phyloP scores from a whole-genome alignment of 2,888 invertebrate genomes.

The Patella depressa region DNA sequence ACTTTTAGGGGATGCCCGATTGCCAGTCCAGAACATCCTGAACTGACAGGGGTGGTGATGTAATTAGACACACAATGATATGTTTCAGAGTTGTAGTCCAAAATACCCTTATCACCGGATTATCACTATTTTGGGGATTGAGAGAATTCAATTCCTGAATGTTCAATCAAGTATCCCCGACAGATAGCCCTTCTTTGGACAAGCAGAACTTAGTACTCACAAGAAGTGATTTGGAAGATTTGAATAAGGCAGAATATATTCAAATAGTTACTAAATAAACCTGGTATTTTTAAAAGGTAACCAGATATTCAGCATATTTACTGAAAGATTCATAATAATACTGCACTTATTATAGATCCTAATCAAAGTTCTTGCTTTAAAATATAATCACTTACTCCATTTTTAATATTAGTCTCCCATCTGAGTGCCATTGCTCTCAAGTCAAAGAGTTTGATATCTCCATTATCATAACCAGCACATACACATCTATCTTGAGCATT shows the following conservation, averaged over 20 bases:
- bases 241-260: neutral
- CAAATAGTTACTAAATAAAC: neutral
- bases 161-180: neutral
- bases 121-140: no score
- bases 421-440: conserved; percentile 84
- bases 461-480: conserved; percentile 95
- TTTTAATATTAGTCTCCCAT: conserved; percentile 94
- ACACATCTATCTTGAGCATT: conserved; percentile 88
- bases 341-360: neutral
- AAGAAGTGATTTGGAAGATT: neutral
- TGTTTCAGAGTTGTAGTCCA: neutral
- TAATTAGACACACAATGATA: neutral
- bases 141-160: no score
- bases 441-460: conserved; percentile 95
- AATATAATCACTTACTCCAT: conserved; percentile 76
- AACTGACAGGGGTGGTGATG: no score
- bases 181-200: neutral
- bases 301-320: no score
- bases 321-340: no score
- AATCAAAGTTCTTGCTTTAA: neutral
- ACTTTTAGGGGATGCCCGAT: no score
- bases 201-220: no score
- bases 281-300: no score
- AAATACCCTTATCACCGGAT: no score
- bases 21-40: no score